phyloP scores from a whole-genome alignment of 1,140 invertebrate genomes.

The Drosophila simulans region DNA sequence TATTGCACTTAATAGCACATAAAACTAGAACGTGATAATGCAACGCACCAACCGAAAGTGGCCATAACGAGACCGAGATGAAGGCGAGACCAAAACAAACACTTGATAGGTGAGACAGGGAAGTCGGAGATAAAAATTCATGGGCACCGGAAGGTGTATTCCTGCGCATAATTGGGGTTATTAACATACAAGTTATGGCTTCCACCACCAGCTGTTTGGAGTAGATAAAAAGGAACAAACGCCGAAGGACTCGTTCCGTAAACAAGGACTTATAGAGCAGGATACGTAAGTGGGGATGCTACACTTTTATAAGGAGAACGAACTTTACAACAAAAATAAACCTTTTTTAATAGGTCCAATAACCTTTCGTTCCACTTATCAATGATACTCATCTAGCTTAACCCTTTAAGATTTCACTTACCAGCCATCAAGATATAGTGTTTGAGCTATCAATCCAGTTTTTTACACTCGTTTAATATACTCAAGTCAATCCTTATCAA shows the following conservation, averaged over 20 bases:
- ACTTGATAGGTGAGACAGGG: constrained; percentile 16
- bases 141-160: constrained; percentile 20
- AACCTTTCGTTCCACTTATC: too few species aligned
- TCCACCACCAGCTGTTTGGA: constrained; percentile 24
- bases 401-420: too few species aligned
- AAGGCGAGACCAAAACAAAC: constrained; percentile 31
- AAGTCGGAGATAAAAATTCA: constrained; percentile 26
- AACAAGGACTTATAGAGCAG: background rate
- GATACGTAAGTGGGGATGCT: background rate
- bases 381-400: too few species aligned
- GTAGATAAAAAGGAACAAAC: constrained; percentile 19
- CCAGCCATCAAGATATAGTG: too few species aligned
- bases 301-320: background rate
- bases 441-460: background rate
- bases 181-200: constrained; percentile 32
- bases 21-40: constrained; percentile 78
- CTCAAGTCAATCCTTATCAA: background rate
- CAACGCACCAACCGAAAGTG: constrained; percentile 71
- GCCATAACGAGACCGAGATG: constrained; percentile 38
- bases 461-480: background rate
- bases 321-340: background rate
- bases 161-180: constrained; percentile 38
- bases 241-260: too few species aligned
- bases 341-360: too few species aligned
- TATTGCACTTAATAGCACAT: constrained; percentile 80